A percentile compares a stretch with the other conserved stretches of the same genome.
These are phyloP conservation scores for Neuroterus valhalla DNA, from an alignment of 1,140 invertebrate species.

Conservation along the genomic window DNA sequence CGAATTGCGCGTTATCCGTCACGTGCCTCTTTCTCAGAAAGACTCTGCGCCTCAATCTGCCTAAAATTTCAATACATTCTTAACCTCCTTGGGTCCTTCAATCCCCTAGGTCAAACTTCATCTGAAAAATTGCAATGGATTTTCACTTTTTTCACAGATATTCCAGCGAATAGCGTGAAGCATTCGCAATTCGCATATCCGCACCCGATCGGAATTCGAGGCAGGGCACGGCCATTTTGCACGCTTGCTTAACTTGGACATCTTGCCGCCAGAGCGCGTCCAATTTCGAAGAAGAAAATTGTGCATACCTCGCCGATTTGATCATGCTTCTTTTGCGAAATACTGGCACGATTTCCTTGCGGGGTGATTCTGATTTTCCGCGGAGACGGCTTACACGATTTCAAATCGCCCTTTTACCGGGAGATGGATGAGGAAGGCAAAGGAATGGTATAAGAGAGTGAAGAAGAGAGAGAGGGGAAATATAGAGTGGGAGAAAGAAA, in stretches of 20 bases:
- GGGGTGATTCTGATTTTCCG: conserved; percentile 15
- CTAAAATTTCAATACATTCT: background rate
- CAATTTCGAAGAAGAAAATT: conserved; percentile 4
- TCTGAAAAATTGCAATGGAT: background rate
- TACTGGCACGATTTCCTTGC: conserved; percentile 21
- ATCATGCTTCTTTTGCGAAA: background rate
- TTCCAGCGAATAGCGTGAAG: conserved; percentile 12
- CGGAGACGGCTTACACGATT: background rate
- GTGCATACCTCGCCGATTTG: background rate
- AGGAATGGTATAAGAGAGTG: conserved; percentile 3
- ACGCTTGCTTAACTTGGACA: conserved; percentile 7
- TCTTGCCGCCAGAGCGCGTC: conserved; percentile 22
- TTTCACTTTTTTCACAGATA: conserved; percentile 9
- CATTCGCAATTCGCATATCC: background rate
- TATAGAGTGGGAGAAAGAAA: conserved; percentile 43
- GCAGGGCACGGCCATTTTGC: conserved; percentile 22
- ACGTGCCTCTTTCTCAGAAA: conserved; percentile 15
- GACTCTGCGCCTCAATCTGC: background rate
- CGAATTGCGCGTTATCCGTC: conserved; percentile 28
- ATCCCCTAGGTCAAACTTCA: background rate
- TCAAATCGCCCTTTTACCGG: background rate
- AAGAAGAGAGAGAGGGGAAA: conserved; percentile 44
- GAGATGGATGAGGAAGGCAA: background rate
- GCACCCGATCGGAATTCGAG: conserved; percentile 19
- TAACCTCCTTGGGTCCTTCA: background rate